Conservation (phyloP, 2,888 invertebrate genomes). For the Lochmaea capreae region DNA sequence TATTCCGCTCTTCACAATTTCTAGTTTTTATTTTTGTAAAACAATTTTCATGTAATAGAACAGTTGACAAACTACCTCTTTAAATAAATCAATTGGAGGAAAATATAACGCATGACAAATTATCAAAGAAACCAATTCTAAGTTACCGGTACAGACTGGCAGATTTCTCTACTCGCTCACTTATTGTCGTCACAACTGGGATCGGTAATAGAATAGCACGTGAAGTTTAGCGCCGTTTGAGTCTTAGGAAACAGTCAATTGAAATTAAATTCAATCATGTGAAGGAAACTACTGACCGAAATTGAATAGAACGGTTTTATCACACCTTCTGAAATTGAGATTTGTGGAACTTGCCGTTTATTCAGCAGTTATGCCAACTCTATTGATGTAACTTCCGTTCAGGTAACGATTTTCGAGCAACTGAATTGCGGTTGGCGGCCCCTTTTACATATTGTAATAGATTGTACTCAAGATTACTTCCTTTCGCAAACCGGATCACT, state of each 20-base stretch:
- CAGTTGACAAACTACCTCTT: not conserved
- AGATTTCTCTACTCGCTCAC: not conserved
- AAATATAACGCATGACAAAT: constrained; percentile 3
- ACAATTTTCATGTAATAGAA: not conserved
- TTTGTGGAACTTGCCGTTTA: constrained; percentile 12
- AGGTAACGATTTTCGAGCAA: constrained; percentile 10
- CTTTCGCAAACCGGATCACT: constrained; percentile 7
- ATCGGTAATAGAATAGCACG: not conserved
- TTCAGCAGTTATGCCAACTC: constrained; percentile 21
- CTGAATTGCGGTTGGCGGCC: not conserved
- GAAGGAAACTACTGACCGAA: constrained; percentile 20
- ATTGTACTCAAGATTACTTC: constrained; percentile 13
- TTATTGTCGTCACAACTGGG: not conserved
- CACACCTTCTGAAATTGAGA: constrained; percentile 12
- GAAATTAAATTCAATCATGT: constrained; percentile 15
- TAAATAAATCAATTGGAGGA: not conserved
- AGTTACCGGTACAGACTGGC: not conserved
- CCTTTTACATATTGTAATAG: constrained; percentile 8
- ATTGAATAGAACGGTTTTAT: constrained; percentile 12
- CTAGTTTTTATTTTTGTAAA: not conserved
- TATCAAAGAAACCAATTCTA: not conserved
- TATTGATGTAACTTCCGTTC: constrained; percentile 9
- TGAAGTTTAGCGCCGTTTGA: constrained; percentile 7
- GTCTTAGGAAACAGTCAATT: constrained; percentile 19
- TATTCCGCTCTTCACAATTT: too few species aligned